Evolutionary conservation across 1,140 invertebrate genomes (phyloP).

Genomic region (Alviniconcha marisindica): DNA sequence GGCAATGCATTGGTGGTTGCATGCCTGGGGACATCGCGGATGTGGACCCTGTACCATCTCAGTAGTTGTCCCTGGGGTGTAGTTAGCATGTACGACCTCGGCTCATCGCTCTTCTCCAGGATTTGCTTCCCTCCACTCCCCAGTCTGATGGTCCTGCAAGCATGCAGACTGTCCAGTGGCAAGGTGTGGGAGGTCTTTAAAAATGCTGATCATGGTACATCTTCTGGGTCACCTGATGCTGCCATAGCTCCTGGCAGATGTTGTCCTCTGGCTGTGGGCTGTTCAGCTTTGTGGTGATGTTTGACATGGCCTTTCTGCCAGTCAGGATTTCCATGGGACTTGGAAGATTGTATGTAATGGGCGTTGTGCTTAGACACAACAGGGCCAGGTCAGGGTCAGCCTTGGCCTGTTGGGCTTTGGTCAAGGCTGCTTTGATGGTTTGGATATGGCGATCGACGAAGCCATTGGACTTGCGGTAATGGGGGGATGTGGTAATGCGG

Average conservation of each 20-base stretch:
- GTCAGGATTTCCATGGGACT: slow-evolving; percentile 32
- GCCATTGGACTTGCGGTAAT: slow-evolving; percentile 45
- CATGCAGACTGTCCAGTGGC: neutral
- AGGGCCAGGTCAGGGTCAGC: slow-evolving; percentile 39
- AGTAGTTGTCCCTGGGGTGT: neutral
- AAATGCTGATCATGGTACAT: neutral
- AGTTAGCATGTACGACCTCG: neutral
- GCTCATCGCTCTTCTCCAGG: neutral
- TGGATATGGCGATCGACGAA: slow-evolving; percentile 45
- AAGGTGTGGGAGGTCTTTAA: neutral
- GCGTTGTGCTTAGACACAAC: slow-evolving; percentile 37
- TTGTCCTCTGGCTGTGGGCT: no score
- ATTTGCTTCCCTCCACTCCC: neutral
- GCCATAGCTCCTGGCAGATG: neutral
- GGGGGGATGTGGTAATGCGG: slow-evolving; percentile 43
- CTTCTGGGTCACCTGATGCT: neutral
- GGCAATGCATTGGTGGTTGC: no score
- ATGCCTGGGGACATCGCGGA: neutral
- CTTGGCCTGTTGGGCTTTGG: slow-evolving; percentile 22
- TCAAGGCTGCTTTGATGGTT: slow-evolving; percentile 40
- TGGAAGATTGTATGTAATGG: neutral
- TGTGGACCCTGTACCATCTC: neutral
- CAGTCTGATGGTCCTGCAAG: neutral
- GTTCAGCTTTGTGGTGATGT: neutral
- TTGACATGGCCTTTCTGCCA: neutral